Evolutionary conservation across 2,888 invertebrate species (phyloP).

Genomic region (Brachynemurus nebulosus): DNA sequence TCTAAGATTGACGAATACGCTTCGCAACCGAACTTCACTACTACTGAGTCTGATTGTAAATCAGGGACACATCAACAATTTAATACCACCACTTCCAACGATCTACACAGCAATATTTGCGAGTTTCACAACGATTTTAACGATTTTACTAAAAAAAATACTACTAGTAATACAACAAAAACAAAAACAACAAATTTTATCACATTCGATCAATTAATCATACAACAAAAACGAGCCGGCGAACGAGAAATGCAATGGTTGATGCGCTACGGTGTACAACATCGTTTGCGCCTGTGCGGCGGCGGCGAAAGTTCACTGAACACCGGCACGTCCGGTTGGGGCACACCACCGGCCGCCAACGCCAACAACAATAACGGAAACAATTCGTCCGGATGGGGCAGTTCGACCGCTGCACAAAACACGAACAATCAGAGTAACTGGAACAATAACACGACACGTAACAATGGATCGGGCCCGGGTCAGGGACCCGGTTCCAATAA

Average conservation of each 20-base stretch:
- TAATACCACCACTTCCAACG: background rate
- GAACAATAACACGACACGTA: conserved; percentile 30
- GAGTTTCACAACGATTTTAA: conserved; percentile 23
- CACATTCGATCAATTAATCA: conserved; percentile 36
- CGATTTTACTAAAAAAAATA: conserved; percentile 12
- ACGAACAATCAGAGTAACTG: conserved; percentile 29
- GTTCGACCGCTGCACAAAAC: conserved; percentile 28
- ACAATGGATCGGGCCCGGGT: conserved; percentile 27
- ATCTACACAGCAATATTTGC: conserved; percentile 2
- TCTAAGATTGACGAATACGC: conserved; percentile 10
- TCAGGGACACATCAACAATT: conserved; percentile 11
- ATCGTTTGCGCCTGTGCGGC: conserved; percentile 51
- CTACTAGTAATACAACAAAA: conserved; percentile 15
- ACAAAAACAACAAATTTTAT: conserved; percentile 23
- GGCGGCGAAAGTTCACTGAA: conserved; percentile 74
- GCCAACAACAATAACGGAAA: conserved; percentile 42
- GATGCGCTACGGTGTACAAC: conserved; percentile 24
- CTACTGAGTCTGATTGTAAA: conserved; percentile 14
- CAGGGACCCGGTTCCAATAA: conserved; percentile 20
- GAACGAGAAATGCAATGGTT: conserved; percentile 10
- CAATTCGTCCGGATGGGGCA: conserved; percentile 38
- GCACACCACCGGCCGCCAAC: conserved; percentile 56
- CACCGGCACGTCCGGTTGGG: conserved; percentile 61
- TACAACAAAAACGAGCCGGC: conserved; percentile 26
- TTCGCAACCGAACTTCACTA: conserved; percentile 6